phyloP scores from a whole-genome alignment of 2,113 vertebrate species.

The Erythrocercus mccallii region DNA sequence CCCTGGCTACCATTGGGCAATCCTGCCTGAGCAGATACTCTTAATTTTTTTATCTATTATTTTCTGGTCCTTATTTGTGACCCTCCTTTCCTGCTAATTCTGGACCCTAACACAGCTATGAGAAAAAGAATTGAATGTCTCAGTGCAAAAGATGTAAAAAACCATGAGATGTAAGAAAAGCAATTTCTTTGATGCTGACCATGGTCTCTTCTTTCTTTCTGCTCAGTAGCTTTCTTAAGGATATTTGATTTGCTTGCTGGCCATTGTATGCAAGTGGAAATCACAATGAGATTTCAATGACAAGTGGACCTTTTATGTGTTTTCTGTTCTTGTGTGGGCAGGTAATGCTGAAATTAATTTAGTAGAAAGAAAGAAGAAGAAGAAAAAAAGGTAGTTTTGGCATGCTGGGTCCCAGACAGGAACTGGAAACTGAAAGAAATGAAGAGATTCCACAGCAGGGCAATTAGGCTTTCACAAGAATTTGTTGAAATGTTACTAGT shows the following conservation, averaged over 20 bases:
- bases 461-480: neutral
- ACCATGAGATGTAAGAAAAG: neutral
- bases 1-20: fast-evolving
- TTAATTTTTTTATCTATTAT: neutral
- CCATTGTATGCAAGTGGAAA: neutral
- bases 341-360: neutral
- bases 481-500: neutral
- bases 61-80: neutral
- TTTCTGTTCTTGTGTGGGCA: neutral
- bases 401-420: neutral
- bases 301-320: neutral
- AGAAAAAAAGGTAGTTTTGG: neutral
- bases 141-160: neutral
- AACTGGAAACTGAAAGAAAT: neutral
- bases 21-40: neutral
- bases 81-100: neutral
- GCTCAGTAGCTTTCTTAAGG: neutral
- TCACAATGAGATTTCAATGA: neutral
- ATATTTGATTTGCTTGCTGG: neutral
- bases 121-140: neutral
- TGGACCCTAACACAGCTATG: neutral
- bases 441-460: neutral
- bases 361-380: neutral
- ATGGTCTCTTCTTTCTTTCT: neutral
- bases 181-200: neutral